Evolutionary conservation across 2,113 vertebrate species (phyloP), one percentile per base, ranked within the genome.

Genomic region (Melanostigma gelatinosum): DNA sequence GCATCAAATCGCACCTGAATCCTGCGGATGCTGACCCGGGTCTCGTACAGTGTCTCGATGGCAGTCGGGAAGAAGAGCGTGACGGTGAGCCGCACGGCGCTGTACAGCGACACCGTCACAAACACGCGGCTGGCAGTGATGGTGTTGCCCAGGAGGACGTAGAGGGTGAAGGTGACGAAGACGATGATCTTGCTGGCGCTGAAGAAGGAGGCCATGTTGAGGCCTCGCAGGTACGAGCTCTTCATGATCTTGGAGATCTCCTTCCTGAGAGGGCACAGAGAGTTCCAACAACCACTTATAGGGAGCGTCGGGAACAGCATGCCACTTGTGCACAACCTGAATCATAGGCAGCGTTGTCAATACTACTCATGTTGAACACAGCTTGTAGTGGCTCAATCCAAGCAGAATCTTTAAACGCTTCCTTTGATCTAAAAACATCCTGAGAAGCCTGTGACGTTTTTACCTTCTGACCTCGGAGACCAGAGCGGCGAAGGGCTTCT

Each of bases 121-220:
- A 99, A 99, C 63, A 99, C 97, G 0, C 90, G 91, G 71, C 97
- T 97, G 22, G 98, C 97, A 0, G 96, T 92, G 80, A 99, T 96
- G 24, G 68, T 50, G 0, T 97, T 95, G 60, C 97, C 98, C 48
- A 97, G 92, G 0, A 99, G 92, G 3, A 97, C 96, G 0, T 97
- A 98, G 0, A 95, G 87, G 46, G 96, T 92, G 94, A 99, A 98
- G 8, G 97, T 99, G 91, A 97, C 86, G 48, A 97, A 99, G 62
- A 99, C 40, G 5, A 98, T 97, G 80, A 99, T 92, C 93, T 99
- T 99, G 95, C 94, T 97, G 62, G 96, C 96, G 44, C 96, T 92
- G 71, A 98, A 99, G 92, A 98, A 99, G 0, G 96, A 97, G 4
- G 97, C 96, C 94, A 99, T 94, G 92, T 99, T 99, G 90, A 99